Base-by-base conservation (phyloP, 2,797 vertebrate species). In the Urophycis tenuis region DNA sequence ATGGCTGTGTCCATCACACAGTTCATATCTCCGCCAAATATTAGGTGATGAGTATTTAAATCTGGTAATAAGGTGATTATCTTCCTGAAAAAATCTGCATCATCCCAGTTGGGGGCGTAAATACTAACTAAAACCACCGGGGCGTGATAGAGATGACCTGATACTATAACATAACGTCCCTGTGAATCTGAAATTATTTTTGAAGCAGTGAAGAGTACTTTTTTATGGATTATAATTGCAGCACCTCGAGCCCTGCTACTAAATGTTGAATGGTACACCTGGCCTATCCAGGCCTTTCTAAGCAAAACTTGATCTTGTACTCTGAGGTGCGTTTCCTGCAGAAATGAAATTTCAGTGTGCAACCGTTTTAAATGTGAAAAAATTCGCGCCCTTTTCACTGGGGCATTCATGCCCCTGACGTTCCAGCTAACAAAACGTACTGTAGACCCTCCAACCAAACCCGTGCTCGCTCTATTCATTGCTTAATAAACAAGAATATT, bases 91-190 rank as follows among this genome's bases (percentile, higher is more conserved):
- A 71, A 29, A 25, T 33, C 70, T 10, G 15, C 30, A 71, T 71
- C 70, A 71, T 71, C 70, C 70, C 70, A 71, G n/a, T 71, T 71
- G 25, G 70, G 70, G 14, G 70, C 30, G 70, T 31, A 71, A 30
- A 71, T 14, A 32, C 70, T 71, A 32, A 71, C 39, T 41, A 41
- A 41, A 41, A 41, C 39, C 39, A 41, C 39, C 5, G 39, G 39
- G 39, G 39, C 14, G 39, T 41, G 10, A 41, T 41, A 41, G 39
- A 41, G 39, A 41, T 12, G 39, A 41, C 39, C 39, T 41, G 39
- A 41, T 14, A 41, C 39, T 41, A 41, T 41, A 41, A 41, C 10
- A 41, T 41, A 41, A 41, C 39, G 39, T 41, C 39, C 39, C 39
- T 41, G 39, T 9, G 39, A 12, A 41, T 41, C 25, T 25, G 29